phyloP scores from a whole-genome alignment of 2,888 invertebrate species.

The Microchrysa polita region DNA sequence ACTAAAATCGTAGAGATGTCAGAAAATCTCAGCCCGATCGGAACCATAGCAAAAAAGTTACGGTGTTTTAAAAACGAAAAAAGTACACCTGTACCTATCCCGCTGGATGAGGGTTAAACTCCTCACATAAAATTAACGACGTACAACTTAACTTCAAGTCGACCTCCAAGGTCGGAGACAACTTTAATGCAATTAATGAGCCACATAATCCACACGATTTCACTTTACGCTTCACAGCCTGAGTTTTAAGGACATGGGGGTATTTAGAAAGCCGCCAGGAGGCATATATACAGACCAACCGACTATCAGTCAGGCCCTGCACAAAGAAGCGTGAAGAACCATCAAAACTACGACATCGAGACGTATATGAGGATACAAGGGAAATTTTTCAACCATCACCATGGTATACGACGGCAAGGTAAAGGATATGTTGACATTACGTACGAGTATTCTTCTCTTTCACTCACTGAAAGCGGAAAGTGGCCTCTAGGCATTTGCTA shows the following conservation, averaged over 20 bases:
- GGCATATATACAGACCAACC: background rate
- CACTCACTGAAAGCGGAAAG: background rate
- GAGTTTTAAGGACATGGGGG: constrained; percentile 6
- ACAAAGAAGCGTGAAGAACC: constrained; percentile 4
- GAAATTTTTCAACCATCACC: background rate
- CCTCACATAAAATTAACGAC: constrained; percentile 14
- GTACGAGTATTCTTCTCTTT: constrained; percentile 5
- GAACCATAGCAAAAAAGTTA: too few relatives aligned
- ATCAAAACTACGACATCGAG: background rate
- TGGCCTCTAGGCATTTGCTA: background rate
- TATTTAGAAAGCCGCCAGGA: background rate
- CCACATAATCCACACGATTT: constrained; percentile 43
- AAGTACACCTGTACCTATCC: too few relatives aligned
- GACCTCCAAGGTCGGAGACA: constrained; percentile 18
- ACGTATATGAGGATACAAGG: background rate
- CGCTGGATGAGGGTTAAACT: too few relatives aligned
- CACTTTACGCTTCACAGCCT: constrained; percentile 26
- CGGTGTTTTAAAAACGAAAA: too few relatives aligned
- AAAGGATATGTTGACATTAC: constrained; percentile 37
- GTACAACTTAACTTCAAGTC: constrained; percentile 29
- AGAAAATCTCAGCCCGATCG: too few relatives aligned
- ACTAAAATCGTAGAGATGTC: too few relatives aligned
- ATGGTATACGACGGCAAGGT: background rate
- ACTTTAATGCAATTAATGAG: constrained; percentile 40
- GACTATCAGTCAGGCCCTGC: background rate